Evolutionary conservation across 2,113 vertebrate species (phyloP), one percentile per base, ranked within the genome.

Genomic region (Rhombomys opimus): DNA sequence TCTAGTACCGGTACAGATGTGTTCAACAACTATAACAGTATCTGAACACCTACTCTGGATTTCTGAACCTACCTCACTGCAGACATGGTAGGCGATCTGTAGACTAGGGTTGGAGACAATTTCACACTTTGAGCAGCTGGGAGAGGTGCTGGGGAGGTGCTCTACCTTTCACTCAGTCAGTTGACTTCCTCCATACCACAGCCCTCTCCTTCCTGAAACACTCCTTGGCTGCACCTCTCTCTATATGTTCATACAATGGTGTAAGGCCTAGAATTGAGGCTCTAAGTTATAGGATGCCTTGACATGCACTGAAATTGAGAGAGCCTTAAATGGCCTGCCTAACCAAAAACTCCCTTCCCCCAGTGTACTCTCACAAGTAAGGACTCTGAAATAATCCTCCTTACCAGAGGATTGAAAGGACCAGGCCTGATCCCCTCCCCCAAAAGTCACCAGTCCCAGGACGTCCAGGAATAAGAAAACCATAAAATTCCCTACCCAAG

Each of bases 61-160:
- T 93, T 91, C 38, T 93, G 18, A 20, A 38, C 8, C 50, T 94
- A 13, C 38, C 38, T 78, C 32, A 23, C 10, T 35, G 38, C 23
- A 77, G 50, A 54, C 7, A 1, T 41, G 65, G 81, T 70, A n/a
- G 23, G 10, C 72, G n/a, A 5, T 84, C 59, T 82, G 38, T 3
- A 46, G 67, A 57, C 27, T 52, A 68, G 22, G 0, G 0, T 7
- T 13, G 23, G 41, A 59, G 22, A 63, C 41, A 17, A 10, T 13
- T 18, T 41, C 22, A 30, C 32, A 78, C 46, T 95, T 18, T n/a
- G 76, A 92, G 63, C 7, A 88, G 27, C 20, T 0, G 4, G 25
- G 3, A 82, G 10, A 38, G 30, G 73, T 76, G 25, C 1, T 7
- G 11, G 0, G 18, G 0, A 0, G 1, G 14, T 2, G 0, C 0